A percentile compares a stretch with the other conserved stretches of the same genome.
phyloP scores from a whole-genome alignment of 1,140 invertebrate species.

The Pomacea maculata region DNA sequence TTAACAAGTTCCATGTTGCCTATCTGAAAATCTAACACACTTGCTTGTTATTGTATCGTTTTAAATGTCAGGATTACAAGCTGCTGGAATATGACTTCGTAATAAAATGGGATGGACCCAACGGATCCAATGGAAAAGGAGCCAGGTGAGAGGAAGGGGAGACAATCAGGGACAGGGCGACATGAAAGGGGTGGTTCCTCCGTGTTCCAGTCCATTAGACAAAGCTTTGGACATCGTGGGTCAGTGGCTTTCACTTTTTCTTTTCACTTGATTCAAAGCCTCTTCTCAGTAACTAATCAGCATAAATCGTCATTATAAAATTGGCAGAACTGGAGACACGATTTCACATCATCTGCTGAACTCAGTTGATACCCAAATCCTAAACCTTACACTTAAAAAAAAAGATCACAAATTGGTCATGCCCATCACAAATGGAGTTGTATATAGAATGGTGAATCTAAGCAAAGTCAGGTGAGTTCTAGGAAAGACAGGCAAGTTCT shows the following conservation, averaged over 20 bases:
- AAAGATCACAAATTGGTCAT: too few relatives aligned
- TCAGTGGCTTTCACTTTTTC: not conserved
- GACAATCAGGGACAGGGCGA: not conserved
- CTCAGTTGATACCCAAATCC: too few relatives aligned
- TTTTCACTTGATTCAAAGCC: not conserved
- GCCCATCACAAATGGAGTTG: too few relatives aligned
- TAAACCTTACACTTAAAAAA: too few relatives aligned
- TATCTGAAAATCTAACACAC: too few relatives aligned
- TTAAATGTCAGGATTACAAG: too few relatives aligned
- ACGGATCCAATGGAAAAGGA: conserved; percentile 2
- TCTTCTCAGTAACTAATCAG: not conserved
- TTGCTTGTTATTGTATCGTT: too few relatives aligned
- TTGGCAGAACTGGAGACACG: not conserved
- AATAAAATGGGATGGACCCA: conserved; percentile 17
- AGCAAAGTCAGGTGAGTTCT: not conserved
- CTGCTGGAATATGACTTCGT: not conserved
- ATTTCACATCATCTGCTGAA: too few relatives aligned
- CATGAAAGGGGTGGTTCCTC: not conserved
- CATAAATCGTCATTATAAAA: too few relatives aligned
- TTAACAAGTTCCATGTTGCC: not conserved
- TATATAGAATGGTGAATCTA: not conserved
- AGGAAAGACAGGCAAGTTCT: not conserved
- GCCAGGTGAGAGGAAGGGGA: not conserved
- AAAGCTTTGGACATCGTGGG: conserved; percentile 15
- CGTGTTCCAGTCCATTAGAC: conserved; percentile 22